Base-by-base conservation (phyloP, 2,888 invertebrate species). In the Leptinotarsa peninsularis region DNA sequence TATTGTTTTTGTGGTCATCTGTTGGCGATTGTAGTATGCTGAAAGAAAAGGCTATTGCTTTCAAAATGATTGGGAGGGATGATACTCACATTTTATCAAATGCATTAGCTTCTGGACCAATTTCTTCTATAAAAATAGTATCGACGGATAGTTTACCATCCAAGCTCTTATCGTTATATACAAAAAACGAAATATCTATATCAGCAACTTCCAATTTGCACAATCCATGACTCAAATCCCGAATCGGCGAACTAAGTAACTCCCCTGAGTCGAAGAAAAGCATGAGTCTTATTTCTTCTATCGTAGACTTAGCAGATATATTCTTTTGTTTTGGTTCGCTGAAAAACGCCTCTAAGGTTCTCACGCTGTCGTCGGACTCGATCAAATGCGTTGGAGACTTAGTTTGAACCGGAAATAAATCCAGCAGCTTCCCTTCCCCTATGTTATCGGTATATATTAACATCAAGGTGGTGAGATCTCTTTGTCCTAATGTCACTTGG, bases 261-360 rank as follows among this genome's bases (percentile, higher is more conserved):
- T 94, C 94, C 73, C 94, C 94, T 80, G 93, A 91, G 84, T 94
- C 94, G 23, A 92, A 92, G 87, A 93, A 94, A 1, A 95, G 88
- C 81, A 92, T 91, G 2, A 95, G 82, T 80, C 92, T 92, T n/a
- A 94, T 78, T 49, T 94, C 94, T 79, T 95, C 95, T 43, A 95
- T 86, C 0, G 90, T 90, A 74, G 94, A 90, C 80, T 93, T 92
- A 7, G 91, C 85, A 3, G 90, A 88, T 1, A 91, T 88, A 83
- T 92, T 92, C 79, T 92, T 92, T 75, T 91, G 90, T 63, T 92
- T 89, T 0, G 92, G 92, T 80, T 93, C 93, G 67, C 92, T 92
- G 81, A 95, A 92, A 86, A 95, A 95, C 2, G 93, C 94, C 87
- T 94, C 93, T 1, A 95, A 86, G 81, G 92, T 93, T 82, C 91